A percentile compares a stretch with the other conserved stretches of the same genome.
phyloP scores from a whole-genome alignment of 2,113 vertebrate genomes.

The Sceloporus undulatus region DNA sequence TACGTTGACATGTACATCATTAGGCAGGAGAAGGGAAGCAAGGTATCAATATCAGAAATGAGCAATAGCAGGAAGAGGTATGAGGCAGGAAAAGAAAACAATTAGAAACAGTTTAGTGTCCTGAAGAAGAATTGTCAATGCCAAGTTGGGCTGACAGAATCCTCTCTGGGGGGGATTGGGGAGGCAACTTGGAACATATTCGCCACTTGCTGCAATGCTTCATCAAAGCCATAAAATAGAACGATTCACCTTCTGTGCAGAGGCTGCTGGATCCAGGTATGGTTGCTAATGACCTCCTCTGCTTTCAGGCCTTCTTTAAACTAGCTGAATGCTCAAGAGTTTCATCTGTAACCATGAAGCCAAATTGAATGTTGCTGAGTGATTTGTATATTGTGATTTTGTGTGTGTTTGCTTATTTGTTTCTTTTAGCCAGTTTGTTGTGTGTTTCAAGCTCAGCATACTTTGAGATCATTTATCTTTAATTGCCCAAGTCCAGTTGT shows the following conservation, averaged over 20 bases:
- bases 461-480: background rate
- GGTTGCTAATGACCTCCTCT: slow-evolving; percentile 44
- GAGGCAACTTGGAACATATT: slow-evolving; percentile 17
- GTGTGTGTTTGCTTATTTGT: background rate
- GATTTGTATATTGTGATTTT: background rate
- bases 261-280: slow-evolving; percentile 36
- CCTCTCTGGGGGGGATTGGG: slow-evolving; percentile 14
- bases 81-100: slow-evolving; percentile 65
- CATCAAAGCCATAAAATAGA: slow-evolving; percentile 47
- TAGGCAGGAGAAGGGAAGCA: slow-evolving; percentile 65
- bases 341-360: slow-evolving; percentile 6
- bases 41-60: slow-evolving; percentile 71
- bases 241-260: slow-evolving; percentile 26
- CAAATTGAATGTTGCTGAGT: slow-evolving; percentile 1
- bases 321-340: background rate
- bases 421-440: background rate
- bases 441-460: background rate
- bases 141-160: slow-evolving; percentile 47
- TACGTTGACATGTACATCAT: slow-evolving; percentile 71
- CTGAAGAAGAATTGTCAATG: slow-evolving; percentile 31
- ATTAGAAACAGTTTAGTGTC: slow-evolving; percentile 58
- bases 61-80: slow-evolving; percentile 56
- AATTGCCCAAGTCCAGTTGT: background rate
- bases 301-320: slow-evolving; percentile 19
- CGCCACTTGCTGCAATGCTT: slow-evolving; percentile 27